These are phyloP conservation scores for Pristionchus japonicus DNA, from an alignment of 2,888 invertebrate genomes.

Conservation along the genomic window DNA sequence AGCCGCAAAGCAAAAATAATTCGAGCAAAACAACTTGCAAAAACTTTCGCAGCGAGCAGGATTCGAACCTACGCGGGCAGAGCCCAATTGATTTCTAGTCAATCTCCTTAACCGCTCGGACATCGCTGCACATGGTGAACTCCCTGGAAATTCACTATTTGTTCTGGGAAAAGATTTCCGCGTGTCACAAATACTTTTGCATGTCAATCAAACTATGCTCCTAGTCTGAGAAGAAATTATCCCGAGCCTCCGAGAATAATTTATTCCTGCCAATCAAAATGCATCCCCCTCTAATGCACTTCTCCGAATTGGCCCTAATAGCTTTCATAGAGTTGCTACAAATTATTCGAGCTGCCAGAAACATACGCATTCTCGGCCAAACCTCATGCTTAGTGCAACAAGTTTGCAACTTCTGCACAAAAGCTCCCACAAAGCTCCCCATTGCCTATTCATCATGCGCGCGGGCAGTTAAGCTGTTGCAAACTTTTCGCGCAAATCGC, in stretches of 20 bases:
- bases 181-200: neutral
- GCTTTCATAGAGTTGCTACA: neutral
- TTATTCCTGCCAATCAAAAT: neutral
- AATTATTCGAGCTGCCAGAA: neutral
- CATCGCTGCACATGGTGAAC: conserved; percentile 1
- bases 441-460: neutral
- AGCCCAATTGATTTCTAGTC: conserved; percentile 55
- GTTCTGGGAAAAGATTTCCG: neutral
- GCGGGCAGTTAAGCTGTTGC: neutral
- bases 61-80: conserved; percentile 55
- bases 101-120: conserved; percentile 54
- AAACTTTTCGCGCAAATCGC: neutral
- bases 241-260: no score
- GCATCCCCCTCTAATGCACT: neutral
- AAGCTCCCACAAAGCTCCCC: no score
- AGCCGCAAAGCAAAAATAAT: neutral
- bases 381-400: neutral
- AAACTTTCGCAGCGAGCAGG: conserved; percentile 49
- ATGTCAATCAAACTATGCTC: neutral
- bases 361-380: neutral
- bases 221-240: neutral
- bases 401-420: neutral
- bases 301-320: neutral
- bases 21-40: neutral
- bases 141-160: neutral